phyloP scores from a whole-genome alignment of 2,888 invertebrate genomes.

The Halictus quadricinctus region DNA sequence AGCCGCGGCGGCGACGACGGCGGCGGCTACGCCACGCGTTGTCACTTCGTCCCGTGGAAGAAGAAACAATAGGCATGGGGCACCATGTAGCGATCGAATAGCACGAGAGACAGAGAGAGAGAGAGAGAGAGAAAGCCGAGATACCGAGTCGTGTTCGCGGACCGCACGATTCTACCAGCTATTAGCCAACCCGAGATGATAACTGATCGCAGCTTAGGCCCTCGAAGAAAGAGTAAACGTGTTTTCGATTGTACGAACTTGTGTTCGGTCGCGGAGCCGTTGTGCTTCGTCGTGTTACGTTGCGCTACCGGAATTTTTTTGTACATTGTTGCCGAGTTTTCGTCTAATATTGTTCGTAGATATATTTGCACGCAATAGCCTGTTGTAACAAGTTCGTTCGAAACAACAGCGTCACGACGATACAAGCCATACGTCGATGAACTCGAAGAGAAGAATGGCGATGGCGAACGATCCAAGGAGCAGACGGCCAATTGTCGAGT shows the following conservation, averaged over 20 bases:
- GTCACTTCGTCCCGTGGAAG: constrained; percentile 35
- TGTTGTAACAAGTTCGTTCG: too few relatives aligned
- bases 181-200: neutral
- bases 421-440: too few relatives aligned
- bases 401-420: too few relatives aligned
- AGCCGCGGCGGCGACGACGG: neutral
- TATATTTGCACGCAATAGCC: neutral
- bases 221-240: neutral
- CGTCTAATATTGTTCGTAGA: neutral
- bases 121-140: neutral
- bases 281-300: neutral
- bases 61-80: constrained; percentile 3
- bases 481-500: too few relatives aligned
- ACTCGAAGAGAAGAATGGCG: too few relatives aligned
- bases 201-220: neutral
- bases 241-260: neutral
- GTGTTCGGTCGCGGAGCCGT: neutral
- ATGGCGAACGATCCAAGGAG: too few relatives aligned
- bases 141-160: neutral
- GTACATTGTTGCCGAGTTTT: neutral
- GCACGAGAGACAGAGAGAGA: neutral
- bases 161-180: neutral
- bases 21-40: constrained; percentile 19
- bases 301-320: neutral
- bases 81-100: neutral